Base-by-base conservation (phyloP, 2,797 vertebrate species). In the Myotis daubentonii region DNA sequence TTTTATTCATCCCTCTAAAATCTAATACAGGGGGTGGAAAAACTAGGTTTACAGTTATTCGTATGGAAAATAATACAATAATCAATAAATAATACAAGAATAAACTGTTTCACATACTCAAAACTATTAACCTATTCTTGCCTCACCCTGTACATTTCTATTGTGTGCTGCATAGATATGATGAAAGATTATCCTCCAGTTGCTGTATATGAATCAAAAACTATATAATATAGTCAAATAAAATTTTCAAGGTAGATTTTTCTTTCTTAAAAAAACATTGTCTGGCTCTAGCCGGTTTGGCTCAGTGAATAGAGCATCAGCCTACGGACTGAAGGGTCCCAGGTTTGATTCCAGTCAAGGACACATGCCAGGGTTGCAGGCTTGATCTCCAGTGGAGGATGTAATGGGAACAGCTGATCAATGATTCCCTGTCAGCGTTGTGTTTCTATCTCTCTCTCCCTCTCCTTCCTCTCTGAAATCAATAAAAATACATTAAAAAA, bases 1-100 rank as follows among this genome's bases (percentile, higher is more conserved):
- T 97, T 75, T 94, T 93, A 82, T 57, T 65, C 66, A 78, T 60
- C 65, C n/a, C 7, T 80, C 3, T 74, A 82, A 91, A 93, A 87
- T 62, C 13, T 6, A 70, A 51, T 72, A 33, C 22, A 79, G 49
- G 51, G 20, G 36, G 20, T 12, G 4, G 20, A 6, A 23, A 78
- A 55, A 23, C 11, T 36, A 23, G 49, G 7, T 9, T 36, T 53
- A 23, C 2, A 53, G 75, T 36, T 16, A 11, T 55, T 53, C 23
- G 7, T 55, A 23, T 33, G 12, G 75, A 23, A 53, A 36, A 36
- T 22, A 53, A 36, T 53, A 23, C 3, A 33, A 53, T 53, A 55
- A 38, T 38, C 38, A 38, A 53, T 53, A 36, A 53, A 15, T 53
- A 25, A 53, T 23, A 15, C 1, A 53, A 53, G n/a, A 78, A 23